Conservation (phyloP, 2,113 vertebrate species). For the Litocranius walleri region DNA sequence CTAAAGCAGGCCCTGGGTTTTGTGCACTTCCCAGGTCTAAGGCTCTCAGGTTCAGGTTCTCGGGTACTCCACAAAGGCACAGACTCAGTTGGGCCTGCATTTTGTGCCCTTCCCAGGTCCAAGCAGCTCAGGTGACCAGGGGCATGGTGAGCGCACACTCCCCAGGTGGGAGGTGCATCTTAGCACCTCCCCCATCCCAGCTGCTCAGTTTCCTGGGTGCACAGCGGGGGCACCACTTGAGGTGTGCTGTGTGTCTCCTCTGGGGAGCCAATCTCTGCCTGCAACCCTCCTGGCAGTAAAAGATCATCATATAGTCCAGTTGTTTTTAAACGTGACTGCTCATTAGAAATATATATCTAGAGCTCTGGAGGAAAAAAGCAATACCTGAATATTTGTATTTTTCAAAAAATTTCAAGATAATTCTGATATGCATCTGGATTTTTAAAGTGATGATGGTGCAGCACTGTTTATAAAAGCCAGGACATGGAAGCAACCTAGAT, state of each 20-base stretch:
- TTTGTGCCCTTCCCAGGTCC: neutral
- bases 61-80: neutral
- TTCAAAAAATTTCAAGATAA: neutral
- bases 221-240: accelerated
- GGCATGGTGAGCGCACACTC: neutral
- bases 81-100: neutral
- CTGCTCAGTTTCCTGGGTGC: neutral
- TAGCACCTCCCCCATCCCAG: neutral
- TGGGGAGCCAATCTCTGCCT: neutral
- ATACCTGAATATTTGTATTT: neutral
- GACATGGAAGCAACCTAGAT: too few species aligned
- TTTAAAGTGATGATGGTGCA: neutral
- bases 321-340: neutral
- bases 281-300: neutral
- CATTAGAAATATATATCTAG: neutral
- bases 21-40: neutral
- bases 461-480: too few species aligned
- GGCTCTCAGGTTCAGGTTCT: neutral
- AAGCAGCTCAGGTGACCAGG: neutral
- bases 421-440: neutral
- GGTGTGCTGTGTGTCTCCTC: neutral
- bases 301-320: neutral
- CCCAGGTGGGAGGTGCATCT: neutral
- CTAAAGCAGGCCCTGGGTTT: neutral
- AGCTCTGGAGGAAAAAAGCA: neutral